phyloP scores from a whole-genome alignment of 2,888 invertebrate genomes.

The Lycocerus yunnanus region DNA sequence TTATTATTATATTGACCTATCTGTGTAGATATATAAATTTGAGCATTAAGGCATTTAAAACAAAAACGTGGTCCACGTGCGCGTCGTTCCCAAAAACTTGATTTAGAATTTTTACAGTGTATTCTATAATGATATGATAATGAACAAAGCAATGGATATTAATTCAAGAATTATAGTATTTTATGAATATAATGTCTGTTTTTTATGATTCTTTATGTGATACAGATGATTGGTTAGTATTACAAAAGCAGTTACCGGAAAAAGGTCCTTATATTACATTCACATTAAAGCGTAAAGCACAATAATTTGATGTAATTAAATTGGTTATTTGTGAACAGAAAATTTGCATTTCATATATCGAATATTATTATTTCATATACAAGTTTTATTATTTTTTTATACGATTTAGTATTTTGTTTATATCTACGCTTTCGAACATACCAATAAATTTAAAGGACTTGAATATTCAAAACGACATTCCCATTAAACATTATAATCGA shows the following conservation, averaged over 20 bases:
- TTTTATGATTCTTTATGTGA: constrained; percentile 58
- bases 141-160: constrained; percentile 49
- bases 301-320: constrained; percentile 44
- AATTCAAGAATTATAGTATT: constrained; percentile 55
- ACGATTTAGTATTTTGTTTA: not conserved
- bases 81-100: not conserved
- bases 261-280: constrained; percentile 36
- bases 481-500: not conserved
- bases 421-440: not conserved
- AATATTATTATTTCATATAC: constrained; percentile 8
- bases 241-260: constrained; percentile 40
- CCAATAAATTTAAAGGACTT: not conserved
- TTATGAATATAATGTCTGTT: constrained; percentile 55
- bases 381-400: not conserved
- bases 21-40: too few species aligned
- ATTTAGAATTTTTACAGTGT: constrained; percentile 24
- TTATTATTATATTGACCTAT: too few species aligned
- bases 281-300: constrained; percentile 1
- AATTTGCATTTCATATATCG: constrained; percentile 44
- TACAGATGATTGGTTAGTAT: constrained; percentile 58
- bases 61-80: not conserved
- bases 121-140: constrained; percentile 50
- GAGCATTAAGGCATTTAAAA: too few species aligned
- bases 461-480: not conserved
- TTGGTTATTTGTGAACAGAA: constrained; percentile 49